phyloP scores from a whole-genome alignment of 2,888 invertebrate genomes.

The Ectropis crepuscularia region DNA sequence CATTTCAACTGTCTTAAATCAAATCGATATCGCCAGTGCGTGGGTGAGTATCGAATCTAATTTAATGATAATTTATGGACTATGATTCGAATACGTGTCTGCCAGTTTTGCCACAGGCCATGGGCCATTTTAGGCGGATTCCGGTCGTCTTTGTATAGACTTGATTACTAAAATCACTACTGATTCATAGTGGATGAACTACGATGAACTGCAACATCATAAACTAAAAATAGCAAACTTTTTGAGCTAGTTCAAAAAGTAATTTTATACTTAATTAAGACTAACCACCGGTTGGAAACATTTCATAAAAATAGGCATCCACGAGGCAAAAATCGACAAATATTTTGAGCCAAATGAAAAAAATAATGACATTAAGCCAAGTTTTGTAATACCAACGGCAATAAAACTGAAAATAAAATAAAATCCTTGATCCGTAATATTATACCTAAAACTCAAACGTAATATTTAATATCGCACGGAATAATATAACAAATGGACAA shows the following conservation, averaged over 20 bases:
- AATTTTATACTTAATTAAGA: too few relatives aligned
- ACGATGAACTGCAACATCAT: not conserved
- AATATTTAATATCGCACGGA: conserved; percentile 33
- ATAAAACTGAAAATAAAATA: too few relatives aligned
- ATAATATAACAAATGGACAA: conserved; percentile 36
- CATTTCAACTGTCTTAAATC: conserved; percentile 62
- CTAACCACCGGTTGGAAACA: too few relatives aligned
- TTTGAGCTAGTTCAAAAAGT: not conserved
- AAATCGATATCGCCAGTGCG: conserved; percentile 64
- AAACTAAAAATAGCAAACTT: not conserved
- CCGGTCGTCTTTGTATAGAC: conserved; percentile 48
- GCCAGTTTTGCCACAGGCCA: conserved; percentile 46
- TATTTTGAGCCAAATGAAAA: too few relatives aligned
- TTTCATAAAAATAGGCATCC: too few relatives aligned
- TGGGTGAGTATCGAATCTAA: conserved; percentile 74
- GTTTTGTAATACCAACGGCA: too few relatives aligned
- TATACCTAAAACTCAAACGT: conserved; percentile 4
- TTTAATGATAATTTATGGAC: conserved; percentile 75
- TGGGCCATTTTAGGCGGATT: conserved; percentile 70
- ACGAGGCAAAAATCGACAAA: too few relatives aligned
- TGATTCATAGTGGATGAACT: not conserved
- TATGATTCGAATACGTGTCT: conserved; percentile 63
- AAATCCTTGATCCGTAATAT: too few relatives aligned
- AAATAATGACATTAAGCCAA: too few relatives aligned
- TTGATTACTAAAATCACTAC: conserved; percentile 1